These are phyloP conservation scores for Peromyscus maniculatus DNA, from an alignment of 2,113 vertebrate species.

Conservation along the genomic window DNA sequence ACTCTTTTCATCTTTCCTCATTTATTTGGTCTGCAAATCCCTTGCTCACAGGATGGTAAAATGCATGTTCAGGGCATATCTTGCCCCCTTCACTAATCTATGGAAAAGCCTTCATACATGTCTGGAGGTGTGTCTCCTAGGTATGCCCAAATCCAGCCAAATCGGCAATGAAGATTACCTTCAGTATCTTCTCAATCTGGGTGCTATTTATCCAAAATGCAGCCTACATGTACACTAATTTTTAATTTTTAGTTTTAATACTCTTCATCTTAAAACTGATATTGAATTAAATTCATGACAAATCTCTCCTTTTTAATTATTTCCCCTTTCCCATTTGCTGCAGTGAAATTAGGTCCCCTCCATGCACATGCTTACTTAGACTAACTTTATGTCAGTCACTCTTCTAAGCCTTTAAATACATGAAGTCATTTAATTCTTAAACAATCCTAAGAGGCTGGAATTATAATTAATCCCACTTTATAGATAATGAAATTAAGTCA, in stretches of 20 bases:
- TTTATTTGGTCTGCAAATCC: not conserved
- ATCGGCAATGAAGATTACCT: not conserved
- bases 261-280: constrained; percentile 7
- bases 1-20: too few species aligned
- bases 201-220: not conserved
- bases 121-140: not conserved
- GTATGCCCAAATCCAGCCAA: not conserved
- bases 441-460: not conserved
- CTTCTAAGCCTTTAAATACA: constrained; percentile 44
- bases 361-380: not conserved
- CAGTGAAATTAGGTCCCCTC: not conserved
- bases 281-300: not conserved
- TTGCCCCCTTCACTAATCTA: not conserved
- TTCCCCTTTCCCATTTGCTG: not conserved
- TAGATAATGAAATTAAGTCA: constrained; percentile 43
- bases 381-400: constrained; percentile 3
- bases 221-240: not conserved
- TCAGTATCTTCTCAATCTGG: not conserved
- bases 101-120: too few species aligned
- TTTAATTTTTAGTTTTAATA: constrained; percentile 28
- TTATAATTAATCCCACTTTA: constrained; percentile 11
- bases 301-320: constrained; percentile 1
- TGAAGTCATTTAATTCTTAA: constrained; percentile 42
- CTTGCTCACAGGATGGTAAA: not conserved
- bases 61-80: not conserved